These are phyloP conservation scores for Clunio marinus DNA, from an alignment of 2,888 invertebrate species.

Conservation along the genomic window DNA sequence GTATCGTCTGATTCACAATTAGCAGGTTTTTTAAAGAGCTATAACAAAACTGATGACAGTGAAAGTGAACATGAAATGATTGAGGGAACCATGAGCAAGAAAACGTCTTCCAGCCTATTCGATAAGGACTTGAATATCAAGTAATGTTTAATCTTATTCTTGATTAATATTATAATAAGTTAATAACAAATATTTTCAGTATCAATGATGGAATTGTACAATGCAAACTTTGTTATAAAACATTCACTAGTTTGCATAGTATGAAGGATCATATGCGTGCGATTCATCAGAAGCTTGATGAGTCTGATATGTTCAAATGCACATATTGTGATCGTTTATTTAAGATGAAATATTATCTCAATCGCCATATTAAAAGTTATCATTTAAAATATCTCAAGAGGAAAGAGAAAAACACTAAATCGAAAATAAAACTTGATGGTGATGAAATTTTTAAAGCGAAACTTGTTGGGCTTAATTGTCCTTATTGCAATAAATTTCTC, in stretches of 20 bases:
- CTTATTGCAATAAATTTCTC: conserved; percentile 20
- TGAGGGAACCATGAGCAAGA: too few species aligned
- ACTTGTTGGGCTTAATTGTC: conserved; percentile 8
- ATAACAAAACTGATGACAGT: background rate
- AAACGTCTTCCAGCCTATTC: too few species aligned
- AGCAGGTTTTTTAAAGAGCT: background rate
- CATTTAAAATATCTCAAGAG: background rate
- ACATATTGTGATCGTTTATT: conserved; percentile 1
- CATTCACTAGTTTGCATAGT: background rate
- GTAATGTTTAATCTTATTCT: too few species aligned
- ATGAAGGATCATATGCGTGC: conserved; percentile 17
- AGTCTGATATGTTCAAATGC: conserved; percentile 15
- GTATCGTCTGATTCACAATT: background rate
- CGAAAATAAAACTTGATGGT: background rate
- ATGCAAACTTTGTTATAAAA: conserved; percentile 12
- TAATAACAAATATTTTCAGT: background rate
- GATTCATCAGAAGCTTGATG: conserved; percentile 4
- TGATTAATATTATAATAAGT: too few species aligned
- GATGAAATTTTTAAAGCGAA: conserved; percentile 23
- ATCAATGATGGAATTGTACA: background rate
- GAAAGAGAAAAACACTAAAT: background rate
- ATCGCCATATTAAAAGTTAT: conserved; percentile 10
- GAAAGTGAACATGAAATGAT: background rate
- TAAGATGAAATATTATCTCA: conserved; percentile 25
- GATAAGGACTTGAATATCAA: too few species aligned